Conservation (phyloP, 2,797 vertebrate species). For the Pipistrellus kuhlii region DNA sequence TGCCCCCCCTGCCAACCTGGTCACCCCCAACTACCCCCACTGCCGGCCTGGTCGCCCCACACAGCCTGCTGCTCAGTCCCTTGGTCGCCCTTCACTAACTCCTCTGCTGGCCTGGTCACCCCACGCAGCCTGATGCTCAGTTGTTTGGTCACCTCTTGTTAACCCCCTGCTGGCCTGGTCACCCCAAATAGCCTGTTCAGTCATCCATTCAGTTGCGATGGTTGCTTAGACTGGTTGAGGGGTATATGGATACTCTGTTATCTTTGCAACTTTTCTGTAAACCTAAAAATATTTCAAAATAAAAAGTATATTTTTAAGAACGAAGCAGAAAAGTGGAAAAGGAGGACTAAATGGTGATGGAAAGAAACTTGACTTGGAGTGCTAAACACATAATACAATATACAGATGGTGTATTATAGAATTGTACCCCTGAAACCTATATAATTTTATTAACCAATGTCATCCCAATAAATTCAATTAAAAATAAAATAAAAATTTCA, state of each 20-base stretch:
- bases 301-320: not conserved
- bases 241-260: not conserved
- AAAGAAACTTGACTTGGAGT: not conserved
- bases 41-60: no score
- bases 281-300: constrained; percentile 35
- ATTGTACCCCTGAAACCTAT: not conserved
- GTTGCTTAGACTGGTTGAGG: not conserved
- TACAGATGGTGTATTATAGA: not conserved
- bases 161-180: no score
- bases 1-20: no score
- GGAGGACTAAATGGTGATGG: not conserved
- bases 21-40: no score
- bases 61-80: no score
- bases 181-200: no score
- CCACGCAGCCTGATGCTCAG: no score
- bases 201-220: no score
- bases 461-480: not conserved
- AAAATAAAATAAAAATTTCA: not conserved
- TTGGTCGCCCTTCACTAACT: no score
- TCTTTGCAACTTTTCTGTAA: constrained; percentile 38
- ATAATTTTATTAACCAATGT: not conserved
- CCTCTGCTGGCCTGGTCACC: no score
- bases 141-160: no score
- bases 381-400: not conserved
- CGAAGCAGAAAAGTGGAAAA: not conserved